phyloP scores from a whole-genome alignment of 2,113 vertebrate species.

The Megaptera novaeangliae region DNA sequence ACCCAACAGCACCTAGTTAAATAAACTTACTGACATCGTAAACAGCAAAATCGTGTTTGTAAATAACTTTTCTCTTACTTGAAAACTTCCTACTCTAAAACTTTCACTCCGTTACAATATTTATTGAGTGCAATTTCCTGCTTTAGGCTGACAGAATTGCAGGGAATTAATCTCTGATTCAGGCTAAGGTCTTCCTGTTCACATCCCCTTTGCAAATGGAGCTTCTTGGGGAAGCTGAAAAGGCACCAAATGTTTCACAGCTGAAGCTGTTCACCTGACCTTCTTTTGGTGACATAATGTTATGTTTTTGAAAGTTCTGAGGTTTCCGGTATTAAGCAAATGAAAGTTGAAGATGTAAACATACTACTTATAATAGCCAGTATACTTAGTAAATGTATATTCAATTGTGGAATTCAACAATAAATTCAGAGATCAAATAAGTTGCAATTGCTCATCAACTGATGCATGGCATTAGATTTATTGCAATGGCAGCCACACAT shows the following conservation, averaged over 20 bases:
- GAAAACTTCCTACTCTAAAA: background rate
- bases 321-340: background rate
- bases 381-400: background rate
- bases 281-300: background rate
- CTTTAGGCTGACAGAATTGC: background rate
- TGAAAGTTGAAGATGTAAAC: background rate
- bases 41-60: background rate
- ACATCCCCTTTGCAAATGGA: background rate
- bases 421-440: background rate
- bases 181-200: conserved; percentile 16
- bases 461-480: background rate
- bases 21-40: background rate
- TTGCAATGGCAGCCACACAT: background rate
- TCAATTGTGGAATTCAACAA: background rate
- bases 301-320: background rate
- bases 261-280: background rate
- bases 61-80: conserved; percentile 1
- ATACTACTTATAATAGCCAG: background rate
- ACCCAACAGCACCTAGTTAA: background rate
- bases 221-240: background rate
- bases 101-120: background rate
- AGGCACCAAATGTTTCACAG: background rate
- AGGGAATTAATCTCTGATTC: background rate
- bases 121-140: conserved; percentile 14
- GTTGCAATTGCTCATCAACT: background rate